Conservation (phyloP, 2,888 invertebrate species). For the Lasioglossum malachurum region DNA sequence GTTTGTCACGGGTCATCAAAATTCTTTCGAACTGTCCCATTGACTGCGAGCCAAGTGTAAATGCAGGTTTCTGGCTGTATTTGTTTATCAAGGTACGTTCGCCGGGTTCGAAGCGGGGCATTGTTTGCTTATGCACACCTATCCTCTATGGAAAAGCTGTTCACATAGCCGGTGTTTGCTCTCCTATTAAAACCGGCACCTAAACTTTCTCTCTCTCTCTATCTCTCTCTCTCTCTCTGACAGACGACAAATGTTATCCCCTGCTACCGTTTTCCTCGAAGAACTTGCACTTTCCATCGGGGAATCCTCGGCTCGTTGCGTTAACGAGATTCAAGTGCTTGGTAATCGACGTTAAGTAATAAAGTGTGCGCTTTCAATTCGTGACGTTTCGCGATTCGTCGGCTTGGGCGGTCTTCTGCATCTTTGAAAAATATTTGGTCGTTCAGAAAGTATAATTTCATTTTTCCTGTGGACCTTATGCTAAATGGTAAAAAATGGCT, state of each 20-base stretch:
- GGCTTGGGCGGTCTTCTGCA: not conserved
- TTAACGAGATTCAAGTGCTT: constrained; percentile 43
- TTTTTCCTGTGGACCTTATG: too few species aligned
- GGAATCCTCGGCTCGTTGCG: not conserved
- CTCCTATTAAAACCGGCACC: constrained; percentile 60
- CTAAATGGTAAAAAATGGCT: too few species aligned
- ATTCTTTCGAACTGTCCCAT: constrained; percentile 62
- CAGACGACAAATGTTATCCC: constrained; percentile 55
- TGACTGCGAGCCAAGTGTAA: constrained; percentile 56
- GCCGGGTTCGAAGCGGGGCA: constrained; percentile 48
- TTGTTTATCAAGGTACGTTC: constrained; percentile 62
- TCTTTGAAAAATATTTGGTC: not conserved
- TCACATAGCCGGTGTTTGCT: constrained; percentile 53
- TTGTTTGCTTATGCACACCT: constrained; percentile 52
- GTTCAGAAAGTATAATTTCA: too few species aligned
- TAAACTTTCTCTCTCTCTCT: constrained; percentile 28
- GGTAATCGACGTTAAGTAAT: constrained; percentile 38
- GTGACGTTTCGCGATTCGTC: constrained; percentile 15
- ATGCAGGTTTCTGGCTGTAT: constrained; percentile 54
- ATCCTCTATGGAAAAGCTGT: constrained; percentile 53
- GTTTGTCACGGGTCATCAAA: constrained; percentile 59
- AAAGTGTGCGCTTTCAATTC: constrained; percentile 20
- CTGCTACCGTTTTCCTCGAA: constrained; percentile 65
- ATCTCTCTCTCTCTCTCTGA: constrained; percentile 11
- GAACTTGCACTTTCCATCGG: constrained; percentile 22